Evolutionary conservation across 2,113 vertebrate species (phyloP), one percentile per base, ranked within the genome.

Genomic region (Oryzias celebensis): DNA sequence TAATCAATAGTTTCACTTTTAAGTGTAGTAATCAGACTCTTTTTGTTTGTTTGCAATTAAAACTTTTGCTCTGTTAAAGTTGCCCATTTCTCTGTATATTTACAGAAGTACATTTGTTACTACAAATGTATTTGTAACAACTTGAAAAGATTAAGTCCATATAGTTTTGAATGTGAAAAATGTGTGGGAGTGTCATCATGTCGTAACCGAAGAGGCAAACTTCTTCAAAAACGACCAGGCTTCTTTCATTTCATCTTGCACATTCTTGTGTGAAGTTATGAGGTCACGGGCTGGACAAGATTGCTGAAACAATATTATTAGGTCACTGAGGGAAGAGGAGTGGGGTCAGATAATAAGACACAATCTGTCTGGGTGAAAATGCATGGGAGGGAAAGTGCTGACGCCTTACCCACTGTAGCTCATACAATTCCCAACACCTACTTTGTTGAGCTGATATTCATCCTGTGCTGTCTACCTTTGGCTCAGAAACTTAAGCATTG

Each of bases 401-500:
- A 89, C 83, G 54, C 82, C 78, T 88, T 81, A 64, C 66, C 82
- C 51, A 22, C 70, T 81, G 71, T 53, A 46, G 49, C 80, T 83
- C 83, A 69, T 87, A 83, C 86, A 83, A 86, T 85, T 88, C 82
- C 83, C 76, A 60, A 67, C 65, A 58, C 71, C 86, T 75, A 77
- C 81, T 77, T 59, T 16, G 66, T 50, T 61, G 72, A 62, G 52
- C 82, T 81, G 83, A 89, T 90, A 87, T 90, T 85, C 85, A 89
- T 90, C 79, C 86, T 51, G 70, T 79, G 81, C 75, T 84, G 85
- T 83, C 85, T 52, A 78, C 87, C 84, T 74, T 90, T 66, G 88
- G 91, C 75, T 88, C 88, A 90, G 90, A 91, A 92, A 92, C 84
- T 92, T 91, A 87, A 88, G 88, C 73, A 73, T 69, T 48, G 36